Base-by-base conservation (phyloP, 2,113 vertebrate species). In the Bubo blakistoni region DNA sequence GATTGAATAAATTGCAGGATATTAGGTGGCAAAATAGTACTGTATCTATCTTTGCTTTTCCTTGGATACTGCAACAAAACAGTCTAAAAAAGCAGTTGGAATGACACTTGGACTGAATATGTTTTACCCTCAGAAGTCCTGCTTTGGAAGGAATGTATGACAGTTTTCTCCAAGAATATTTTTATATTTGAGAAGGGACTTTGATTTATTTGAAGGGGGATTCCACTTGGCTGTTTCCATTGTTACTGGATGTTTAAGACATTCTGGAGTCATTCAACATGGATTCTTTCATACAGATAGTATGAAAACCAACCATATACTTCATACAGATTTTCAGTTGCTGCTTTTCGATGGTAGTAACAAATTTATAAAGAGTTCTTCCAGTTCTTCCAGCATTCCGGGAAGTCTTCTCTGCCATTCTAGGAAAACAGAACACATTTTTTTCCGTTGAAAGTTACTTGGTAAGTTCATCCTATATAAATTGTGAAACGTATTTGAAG, bases 41-140 rank as follows among this genome's bases (percentile, higher is more conserved):
- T 0, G 2, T 70, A 86, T 95, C 76, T 92, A 72, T 81, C 67
- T 90, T 73, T 94, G 80, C 59, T 66, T 96, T 86, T 94, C 91
- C 81, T 92, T 94, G 93, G 83, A 86, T 78, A 84, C 83, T 74
- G 42, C 91, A 95, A 86, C 86, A 88, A 88, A 94, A 92, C 42
- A 88, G 44, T 83, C 54, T 69, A 74, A 74, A 82, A 94, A 90
- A 42, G 34, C 36, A 82, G 21, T 62, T 94, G 59, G 55, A 92
- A 92, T 84, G 69, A 83, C 1, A 0, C 47, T 88, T 90, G 38
- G 82, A 52, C 40, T 80, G 65, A 44, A 10, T 74, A 74, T 49
- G 26, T 69, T 92, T 88, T 82, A 74, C 42, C 67, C 57, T 73
- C 93, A 88, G 29, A 70, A 90, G 78, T 86, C 34, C 30, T 84